Evolutionary conservation across 2,888 invertebrate species (phyloP).

Genomic region (Brachypterus glaber): DNA sequence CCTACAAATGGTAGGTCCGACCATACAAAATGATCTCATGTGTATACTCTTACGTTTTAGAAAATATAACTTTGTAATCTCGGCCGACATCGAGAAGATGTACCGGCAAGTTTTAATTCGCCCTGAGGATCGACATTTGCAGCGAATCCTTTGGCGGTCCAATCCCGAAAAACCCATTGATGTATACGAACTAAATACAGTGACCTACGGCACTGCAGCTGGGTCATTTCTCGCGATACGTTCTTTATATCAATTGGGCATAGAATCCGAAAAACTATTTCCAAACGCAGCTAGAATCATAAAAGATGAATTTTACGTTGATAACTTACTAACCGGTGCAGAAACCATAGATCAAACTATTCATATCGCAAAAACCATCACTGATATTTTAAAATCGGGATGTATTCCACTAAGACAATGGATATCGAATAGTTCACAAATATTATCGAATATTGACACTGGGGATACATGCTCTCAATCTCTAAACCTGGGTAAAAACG

Average conservation of each 20-base stretch:
- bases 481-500: constrained; percentile 1
- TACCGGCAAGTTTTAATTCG: constrained; percentile 22
- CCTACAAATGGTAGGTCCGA: constrained; percentile 21
- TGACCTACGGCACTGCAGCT: constrained; percentile 12
- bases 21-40: constrained; percentile 22
- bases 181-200: constrained; percentile 12
- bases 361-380: not conserved
- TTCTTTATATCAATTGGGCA: constrained; percentile 11
- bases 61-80: constrained; percentile 18
- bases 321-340: constrained; percentile 11
- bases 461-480: not conserved
- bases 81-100: constrained; percentile 27
- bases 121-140: constrained; percentile 8
- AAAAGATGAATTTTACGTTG: constrained; percentile 12
- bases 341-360: constrained; percentile 6
- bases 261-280: constrained; percentile 4
- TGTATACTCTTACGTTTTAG: constrained; percentile 21
- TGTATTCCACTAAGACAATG: constrained; percentile 8
- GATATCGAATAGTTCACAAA: constrained; percentile 3
- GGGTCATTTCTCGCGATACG: constrained; percentile 10
- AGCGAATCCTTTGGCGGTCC: constrained; percentile 10
- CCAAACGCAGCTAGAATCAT: constrained; percentile 10
- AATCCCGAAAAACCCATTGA: constrained; percentile 1
- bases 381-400: constrained; percentile 3
- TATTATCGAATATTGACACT: too few relatives aligned